phyloP scores from a whole-genome alignment of 2,797 vertebrate genomes.

The Sebastes flavidus region DNA sequence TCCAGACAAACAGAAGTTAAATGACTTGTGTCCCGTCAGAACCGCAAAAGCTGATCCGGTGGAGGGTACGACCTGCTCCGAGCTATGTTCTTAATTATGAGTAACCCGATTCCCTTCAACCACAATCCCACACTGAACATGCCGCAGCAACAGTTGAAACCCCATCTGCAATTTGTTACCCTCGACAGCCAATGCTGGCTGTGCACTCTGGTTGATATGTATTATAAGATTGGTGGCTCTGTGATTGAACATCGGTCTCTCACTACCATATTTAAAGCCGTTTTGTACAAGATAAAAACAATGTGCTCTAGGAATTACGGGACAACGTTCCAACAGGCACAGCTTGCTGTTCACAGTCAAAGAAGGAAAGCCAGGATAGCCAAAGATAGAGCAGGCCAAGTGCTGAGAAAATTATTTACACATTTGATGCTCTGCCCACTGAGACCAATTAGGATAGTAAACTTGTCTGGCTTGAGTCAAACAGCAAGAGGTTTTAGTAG shows the following conservation, averaged over 20 bases:
- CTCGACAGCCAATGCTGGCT: neutral
- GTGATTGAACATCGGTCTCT: constrained; percentile 35
- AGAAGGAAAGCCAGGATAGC: neutral
- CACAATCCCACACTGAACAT: constrained; percentile 24
- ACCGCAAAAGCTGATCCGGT: constrained; percentile 8
- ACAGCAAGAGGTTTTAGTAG: constrained; percentile 37
- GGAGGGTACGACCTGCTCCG: constrained; percentile 1
- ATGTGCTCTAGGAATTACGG: constrained; percentile 26
- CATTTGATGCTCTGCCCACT: constrained; percentile 51
- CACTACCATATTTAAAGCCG: constrained; percentile 43
- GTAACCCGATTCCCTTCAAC: constrained; percentile 48
- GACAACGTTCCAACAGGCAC: constrained; percentile 3
- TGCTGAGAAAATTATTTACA: constrained; percentile 52
- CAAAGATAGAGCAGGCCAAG: constrained; percentile 12
- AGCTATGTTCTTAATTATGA: constrained; percentile 42
- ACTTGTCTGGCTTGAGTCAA: constrained; percentile 52
- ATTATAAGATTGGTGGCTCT: constrained; percentile 1
- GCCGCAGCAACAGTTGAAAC: constrained; percentile 33
- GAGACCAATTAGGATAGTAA: constrained; percentile 67
- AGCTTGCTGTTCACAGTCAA: constrained; percentile 14
- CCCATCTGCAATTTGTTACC: constrained; percentile 42
- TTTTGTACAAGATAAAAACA: constrained; percentile 24
- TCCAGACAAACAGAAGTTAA: constrained; percentile 4
- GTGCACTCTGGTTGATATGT: neutral
- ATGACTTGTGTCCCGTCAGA: neutral